Evolutionary conservation across 2,797 vertebrate species (phyloP).

Genomic region (Darevskia mixta): DNA sequence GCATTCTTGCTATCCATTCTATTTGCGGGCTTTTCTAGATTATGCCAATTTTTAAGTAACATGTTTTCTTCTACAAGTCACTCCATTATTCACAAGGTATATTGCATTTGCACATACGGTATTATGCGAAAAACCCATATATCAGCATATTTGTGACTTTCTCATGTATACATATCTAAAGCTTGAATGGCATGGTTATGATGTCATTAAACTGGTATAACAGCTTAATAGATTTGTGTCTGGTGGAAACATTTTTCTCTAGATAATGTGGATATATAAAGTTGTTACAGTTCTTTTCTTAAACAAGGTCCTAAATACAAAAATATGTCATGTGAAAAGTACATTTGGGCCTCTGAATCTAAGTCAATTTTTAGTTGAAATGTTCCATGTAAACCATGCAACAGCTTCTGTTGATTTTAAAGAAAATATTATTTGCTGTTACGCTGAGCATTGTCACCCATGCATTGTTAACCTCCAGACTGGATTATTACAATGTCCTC

Average conservation of each 20-base stretch:
- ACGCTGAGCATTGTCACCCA: too few species aligned
- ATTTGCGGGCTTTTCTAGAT: neutral
- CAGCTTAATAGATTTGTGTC: neutral
- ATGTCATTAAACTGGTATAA: neutral
- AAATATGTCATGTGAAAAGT: constrained; percentile 43
- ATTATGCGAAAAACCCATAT: neutral
- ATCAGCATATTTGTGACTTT: neutral
- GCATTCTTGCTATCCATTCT: neutral
- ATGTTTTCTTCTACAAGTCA: neutral
- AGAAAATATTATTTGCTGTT: neutral
- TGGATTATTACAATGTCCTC: too few species aligned
- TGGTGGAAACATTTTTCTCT: neutral
- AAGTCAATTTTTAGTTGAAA: constrained; percentile 16
- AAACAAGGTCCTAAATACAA: neutral
- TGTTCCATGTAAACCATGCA: neutral
- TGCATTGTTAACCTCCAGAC: too few species aligned
- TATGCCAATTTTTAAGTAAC: neutral
- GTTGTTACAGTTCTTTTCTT: neutral
- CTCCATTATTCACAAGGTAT: neutral
- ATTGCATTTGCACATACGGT: neutral
- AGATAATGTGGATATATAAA: neutral
- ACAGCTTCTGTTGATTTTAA: neutral
- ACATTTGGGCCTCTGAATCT: constrained; percentile 1
- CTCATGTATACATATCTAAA: neutral
- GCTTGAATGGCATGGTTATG: neutral